Conservation (phyloP, 2,888 invertebrate species). For the Ellobium chinense region DNA sequence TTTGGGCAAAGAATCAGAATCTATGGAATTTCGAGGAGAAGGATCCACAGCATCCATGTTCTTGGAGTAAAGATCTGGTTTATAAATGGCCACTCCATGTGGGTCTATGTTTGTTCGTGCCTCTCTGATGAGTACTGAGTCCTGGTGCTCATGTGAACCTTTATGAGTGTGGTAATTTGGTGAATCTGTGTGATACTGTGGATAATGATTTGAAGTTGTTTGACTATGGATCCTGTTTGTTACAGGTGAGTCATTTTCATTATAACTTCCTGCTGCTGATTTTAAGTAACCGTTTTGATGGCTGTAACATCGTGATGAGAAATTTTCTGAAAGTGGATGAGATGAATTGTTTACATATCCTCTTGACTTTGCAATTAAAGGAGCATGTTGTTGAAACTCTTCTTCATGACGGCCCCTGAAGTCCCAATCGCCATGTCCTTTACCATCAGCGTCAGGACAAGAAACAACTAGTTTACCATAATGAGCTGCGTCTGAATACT, state of each 20-base stretch:
- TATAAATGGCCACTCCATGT: not conserved
- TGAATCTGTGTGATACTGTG: not conserved
- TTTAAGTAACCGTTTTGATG: not conserved
- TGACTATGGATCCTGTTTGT: not conserved
- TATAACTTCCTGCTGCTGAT: not conserved
- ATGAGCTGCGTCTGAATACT: not conserved
- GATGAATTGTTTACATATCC: not conserved
- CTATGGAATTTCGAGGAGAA: not conserved
- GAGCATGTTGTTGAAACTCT: not conserved
- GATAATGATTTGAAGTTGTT: not conserved
- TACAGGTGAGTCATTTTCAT: not conserved
- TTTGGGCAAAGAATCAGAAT: not conserved
- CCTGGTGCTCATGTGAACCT: not conserved
- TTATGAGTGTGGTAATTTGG: too few relatives aligned
- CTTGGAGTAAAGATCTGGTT: not conserved
- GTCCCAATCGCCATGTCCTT: not conserved
- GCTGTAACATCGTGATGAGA: not conserved
- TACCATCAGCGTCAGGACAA: not conserved
- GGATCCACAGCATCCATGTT: not conserved
- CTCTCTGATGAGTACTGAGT: not conserved
- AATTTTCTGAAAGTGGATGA: not conserved
- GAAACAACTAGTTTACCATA: not conserved
- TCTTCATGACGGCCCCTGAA: not conserved
- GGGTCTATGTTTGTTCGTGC: not conserved
- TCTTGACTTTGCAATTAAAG: not conserved